Base-by-base conservation (phyloP, 2,113 vertebrate genomes). In the Lethenteron reissneri region DNA sequence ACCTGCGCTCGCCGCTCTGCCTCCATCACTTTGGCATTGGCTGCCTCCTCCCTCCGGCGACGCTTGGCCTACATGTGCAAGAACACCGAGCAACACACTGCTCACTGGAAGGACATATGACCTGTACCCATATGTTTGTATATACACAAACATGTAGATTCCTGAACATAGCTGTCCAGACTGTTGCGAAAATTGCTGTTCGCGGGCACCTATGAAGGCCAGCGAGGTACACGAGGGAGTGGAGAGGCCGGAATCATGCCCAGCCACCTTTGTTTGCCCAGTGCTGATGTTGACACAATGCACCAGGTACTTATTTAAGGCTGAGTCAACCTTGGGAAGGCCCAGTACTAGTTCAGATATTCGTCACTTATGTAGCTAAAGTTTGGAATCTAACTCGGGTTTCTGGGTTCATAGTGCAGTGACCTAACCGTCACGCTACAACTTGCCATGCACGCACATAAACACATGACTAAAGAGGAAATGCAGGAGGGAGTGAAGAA, bases 1-100 rank as follows among this genome's bases (percentile, higher is more conserved):
- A 92, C 92, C 87, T 97, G 88, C 81, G 83, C 89, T 81, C 89
- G 84, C 82, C 90, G 95, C 82, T 92, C 89, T 15, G 89, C 86
- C 79, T 95, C 89, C 82, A 92, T 72, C 82, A 95, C 87, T 86
- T 88, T 95, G 77, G 90, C 88, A 83, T 91, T 95, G 77, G 85
- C 88, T 62, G 88, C 89, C 81, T 88, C 88, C 82, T 95, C 89
- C 78, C 90, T 96, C 84, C 85, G 95, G 82, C 83, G 92, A 83
- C 87, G 90, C 85, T 90, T 97, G 71, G 84, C 89, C 92, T 96
- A 82, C 78, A 78, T 78, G 80, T 83, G 83, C 80, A 86, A 83
- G 89, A 83, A 77, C 80, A 85, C 79, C 81, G 79, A 83, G 82
- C 56, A 82, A 70, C 75, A 83, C 75, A 77, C 78, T 78, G 74